Evolutionary conservation across 30 jellyfish, hydroid and myxozoan genomes (phyloP).

Genomic region (Calvadosia cruxmelitensis): DNA sequence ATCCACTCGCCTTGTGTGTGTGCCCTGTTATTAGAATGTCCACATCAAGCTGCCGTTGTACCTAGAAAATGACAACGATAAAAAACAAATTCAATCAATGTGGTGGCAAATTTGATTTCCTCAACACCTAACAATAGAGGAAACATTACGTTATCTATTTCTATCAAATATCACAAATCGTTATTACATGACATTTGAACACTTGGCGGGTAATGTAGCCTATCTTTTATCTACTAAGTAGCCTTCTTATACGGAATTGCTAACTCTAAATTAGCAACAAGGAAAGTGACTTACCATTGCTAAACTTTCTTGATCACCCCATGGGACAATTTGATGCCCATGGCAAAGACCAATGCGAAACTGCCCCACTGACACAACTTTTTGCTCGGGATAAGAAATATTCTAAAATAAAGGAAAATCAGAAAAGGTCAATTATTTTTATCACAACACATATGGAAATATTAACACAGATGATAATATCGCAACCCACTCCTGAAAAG

Average conservation of each 20-base stretch:
- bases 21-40: slow-evolving; percentile 91
- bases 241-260: no score
- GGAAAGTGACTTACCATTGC: slow-evolving; percentile 86
- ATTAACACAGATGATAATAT: no score
- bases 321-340: slow-evolving; percentile 97
- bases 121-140: no score
- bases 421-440: no score
- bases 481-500: no score
- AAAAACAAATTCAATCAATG: no score
- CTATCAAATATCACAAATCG: no score
- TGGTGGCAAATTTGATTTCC: no score
- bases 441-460: no score
- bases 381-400: slow-evolving; percentile 88
- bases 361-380: slow-evolving; percentile 93
- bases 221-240: neutral
- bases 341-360: slow-evolving; percentile 86
- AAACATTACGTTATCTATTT: no score
- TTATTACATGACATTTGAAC: neutral
- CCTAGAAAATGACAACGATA: slow-evolving; percentile 26
- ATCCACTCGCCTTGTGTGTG: slow-evolving; percentile 68
- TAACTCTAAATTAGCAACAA: no score
- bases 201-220: neutral
- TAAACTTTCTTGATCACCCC: slow-evolving; percentile 97
- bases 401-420: slow-evolving; percentile 30
- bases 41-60: slow-evolving; percentile 91